These are phyloP conservation scores for Scolanthus callimorphus DNA, from an alignment of 92 coral and sea anemone species.

Conservation along the genomic window DNA sequence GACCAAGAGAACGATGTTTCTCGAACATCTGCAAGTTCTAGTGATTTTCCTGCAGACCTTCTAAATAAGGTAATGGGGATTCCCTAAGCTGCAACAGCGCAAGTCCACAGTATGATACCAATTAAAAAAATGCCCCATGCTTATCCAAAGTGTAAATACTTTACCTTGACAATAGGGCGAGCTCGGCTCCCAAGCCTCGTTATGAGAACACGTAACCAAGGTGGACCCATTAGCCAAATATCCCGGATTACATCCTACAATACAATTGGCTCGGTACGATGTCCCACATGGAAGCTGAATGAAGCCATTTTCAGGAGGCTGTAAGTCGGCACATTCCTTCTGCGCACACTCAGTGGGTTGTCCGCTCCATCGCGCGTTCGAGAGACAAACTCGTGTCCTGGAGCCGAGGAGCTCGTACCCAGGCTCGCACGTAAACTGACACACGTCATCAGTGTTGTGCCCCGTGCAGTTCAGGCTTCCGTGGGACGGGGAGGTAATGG, in stretches of 20 bases:
- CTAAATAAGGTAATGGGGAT: no score
- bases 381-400: slow-evolving; percentile 34
- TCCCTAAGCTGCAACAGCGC: no score
- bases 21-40: no score
- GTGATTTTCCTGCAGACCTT: no score
- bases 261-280: slow-evolving; percentile 48
- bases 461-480: slow-evolving; percentile 72
- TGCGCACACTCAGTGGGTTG: slow-evolving; percentile 36
- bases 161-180: slow-evolving; percentile 47
- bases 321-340: slow-evolving; percentile 39
- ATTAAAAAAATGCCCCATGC: no score
- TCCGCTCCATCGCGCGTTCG: slow-evolving; percentile 63
- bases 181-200: slow-evolving; percentile 48
- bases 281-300: slow-evolving; percentile 62
- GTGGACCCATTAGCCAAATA: slow-evolving; percentile 42
- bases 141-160: no score
- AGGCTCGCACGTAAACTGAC: slow-evolving; percentile 48
- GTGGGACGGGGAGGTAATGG: slow-evolving; percentile 36
- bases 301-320: slow-evolving; percentile 61
- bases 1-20: no score
- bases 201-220: slow-evolving; percentile 37
- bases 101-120: no score
- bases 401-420: slow-evolving; percentile 75
- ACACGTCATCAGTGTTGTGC: slow-evolving; percentile 43
- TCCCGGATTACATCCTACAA: slow-evolving; percentile 48